Conservation (phyloP, 2,113 vertebrate genomes). For the Ictalurus furcatus region DNA sequence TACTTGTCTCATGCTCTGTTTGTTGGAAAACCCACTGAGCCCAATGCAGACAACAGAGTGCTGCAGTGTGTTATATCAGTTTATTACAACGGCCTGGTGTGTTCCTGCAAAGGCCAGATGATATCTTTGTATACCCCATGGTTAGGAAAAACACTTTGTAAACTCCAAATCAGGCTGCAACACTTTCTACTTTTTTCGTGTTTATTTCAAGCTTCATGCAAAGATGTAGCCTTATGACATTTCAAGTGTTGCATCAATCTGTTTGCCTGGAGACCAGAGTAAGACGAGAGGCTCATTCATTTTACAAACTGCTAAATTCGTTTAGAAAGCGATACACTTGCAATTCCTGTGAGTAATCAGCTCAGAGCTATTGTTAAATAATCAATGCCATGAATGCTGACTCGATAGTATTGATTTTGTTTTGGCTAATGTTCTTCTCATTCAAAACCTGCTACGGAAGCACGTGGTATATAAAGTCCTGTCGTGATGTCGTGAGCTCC, state of each 20-base stretch:
- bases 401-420: conserved; percentile 46
- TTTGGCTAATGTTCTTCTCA: conserved; percentile 23
- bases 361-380: conserved; percentile 33
- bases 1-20: conserved; percentile 45
- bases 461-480: neutral
- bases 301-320: conserved; percentile 36
- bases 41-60: neutral
- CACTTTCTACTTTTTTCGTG: neutral
- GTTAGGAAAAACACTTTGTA: conserved; percentile 24
- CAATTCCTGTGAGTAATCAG: conserved; percentile 20
- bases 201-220: conserved; percentile 38
- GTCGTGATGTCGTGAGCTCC: neutral
- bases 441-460: neutral
- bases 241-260: conserved; percentile 34
- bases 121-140: conserved; percentile 7
- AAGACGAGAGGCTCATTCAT: conserved; percentile 50
- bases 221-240: conserved; percentile 42
- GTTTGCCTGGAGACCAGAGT: conserved; percentile 33
- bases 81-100: conserved; percentile 21
- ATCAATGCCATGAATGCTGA: conserved; percentile 45
- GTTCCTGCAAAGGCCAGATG: conserved; percentile 26
- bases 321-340: conserved; percentile 49
- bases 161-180: neutral
- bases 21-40: conserved; percentile 34
- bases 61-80: conserved; percentile 19